Percentiles rank a stretch among this genome's conserved stretches.
Conservation (phyloP, 2,797 vertebrate species). For the Scyliorhinus canicula region DNA sequence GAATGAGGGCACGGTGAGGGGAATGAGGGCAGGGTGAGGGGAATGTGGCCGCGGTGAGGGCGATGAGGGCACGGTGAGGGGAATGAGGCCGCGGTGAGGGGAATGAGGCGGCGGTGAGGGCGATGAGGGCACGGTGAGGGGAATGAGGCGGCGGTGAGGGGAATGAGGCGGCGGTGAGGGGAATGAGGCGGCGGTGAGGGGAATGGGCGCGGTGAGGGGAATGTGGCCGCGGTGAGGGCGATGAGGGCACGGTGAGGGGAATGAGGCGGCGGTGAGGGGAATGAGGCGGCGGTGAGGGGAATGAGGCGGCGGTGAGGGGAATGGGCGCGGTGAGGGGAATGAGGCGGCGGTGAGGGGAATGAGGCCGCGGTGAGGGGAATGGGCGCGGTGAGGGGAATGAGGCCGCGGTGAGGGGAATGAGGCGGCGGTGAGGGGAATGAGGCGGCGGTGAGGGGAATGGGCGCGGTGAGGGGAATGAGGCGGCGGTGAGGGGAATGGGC, state of each 20-base stretch:
- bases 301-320: background rate
- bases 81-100: background rate
- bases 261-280: background rate
- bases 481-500: fast-evolving
- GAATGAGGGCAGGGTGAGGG: background rate
- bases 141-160: background rate
- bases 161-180: background rate
- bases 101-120: too few relatives aligned
- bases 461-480: background rate
- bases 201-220: background rate
- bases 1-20: background rate
- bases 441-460: background rate
- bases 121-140: fast-evolving
- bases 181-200: background rate
- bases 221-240: background rate
- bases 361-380: too few relatives aligned
- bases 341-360: background rate
- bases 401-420: background rate
- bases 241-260: background rate
- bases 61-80: fast-evolving
- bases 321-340: background rate
- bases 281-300: background rate
- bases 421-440: background rate
- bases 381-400: background rate
- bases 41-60: background rate